Conservation (phyloP, 2,113 vertebrate genomes). For the Asarcornis scutulata region DNA sequence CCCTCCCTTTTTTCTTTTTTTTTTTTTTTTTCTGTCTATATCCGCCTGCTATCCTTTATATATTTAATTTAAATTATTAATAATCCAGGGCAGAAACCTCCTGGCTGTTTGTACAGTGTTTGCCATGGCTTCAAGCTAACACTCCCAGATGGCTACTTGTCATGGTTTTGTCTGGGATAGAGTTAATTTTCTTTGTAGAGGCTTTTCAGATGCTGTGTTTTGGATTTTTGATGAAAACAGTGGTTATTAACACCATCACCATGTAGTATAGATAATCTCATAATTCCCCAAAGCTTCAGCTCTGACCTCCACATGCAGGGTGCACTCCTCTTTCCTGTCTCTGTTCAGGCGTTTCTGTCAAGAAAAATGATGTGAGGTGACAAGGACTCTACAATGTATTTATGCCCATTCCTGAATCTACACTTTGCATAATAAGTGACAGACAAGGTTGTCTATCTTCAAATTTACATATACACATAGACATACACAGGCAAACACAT, state of each 20-base stretch:
- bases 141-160: background rate
- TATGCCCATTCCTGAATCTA: background rate
- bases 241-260: too few relatives aligned
- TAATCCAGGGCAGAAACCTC: background rate
- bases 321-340: background rate
- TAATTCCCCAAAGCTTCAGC: background rate
- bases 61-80: background rate
- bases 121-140: background rate
- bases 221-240: too few relatives aligned
- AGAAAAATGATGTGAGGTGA: background rate
- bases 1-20: rapidly evolving
- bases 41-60: background rate
- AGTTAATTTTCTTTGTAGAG: too few relatives aligned
- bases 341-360: background rate
- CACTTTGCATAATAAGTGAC: background rate
- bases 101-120: slow-evolving; percentile 1
- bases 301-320: background rate
- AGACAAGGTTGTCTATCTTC: background rate
- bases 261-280: slow-evolving; percentile 12
- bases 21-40: background rate
- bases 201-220: too few relatives aligned
- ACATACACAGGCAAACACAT: background rate
- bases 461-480: background rate
- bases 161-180: too few relatives aligned
- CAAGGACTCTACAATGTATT: background rate